Conservation (phyloP, 2,113 vertebrate species). For the Melanerpes aurifrons region DNA sequence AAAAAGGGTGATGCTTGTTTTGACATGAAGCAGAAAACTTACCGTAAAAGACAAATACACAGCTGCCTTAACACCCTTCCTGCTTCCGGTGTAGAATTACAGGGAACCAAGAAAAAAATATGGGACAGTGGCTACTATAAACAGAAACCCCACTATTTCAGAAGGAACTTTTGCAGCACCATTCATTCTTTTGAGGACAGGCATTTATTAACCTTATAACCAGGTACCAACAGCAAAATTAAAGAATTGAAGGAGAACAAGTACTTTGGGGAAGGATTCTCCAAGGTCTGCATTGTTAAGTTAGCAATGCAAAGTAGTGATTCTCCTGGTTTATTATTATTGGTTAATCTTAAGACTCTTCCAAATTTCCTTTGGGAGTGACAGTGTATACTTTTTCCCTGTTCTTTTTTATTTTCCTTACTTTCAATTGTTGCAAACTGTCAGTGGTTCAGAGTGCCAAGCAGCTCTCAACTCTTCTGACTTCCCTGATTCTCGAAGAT, state of each 20-base stretch:
- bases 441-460: neutral
- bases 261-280: neutral
- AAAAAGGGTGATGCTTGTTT: neutral
- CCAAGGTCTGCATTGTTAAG: neutral
- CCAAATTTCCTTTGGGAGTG: neutral
- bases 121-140: neutral
- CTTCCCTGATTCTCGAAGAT: too few species aligned
- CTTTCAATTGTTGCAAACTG: neutral
- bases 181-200: neutral
- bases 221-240: neutral
- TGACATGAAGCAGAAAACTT: neutral
- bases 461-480: too few species aligned
- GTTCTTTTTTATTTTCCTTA: neutral
- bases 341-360: neutral
- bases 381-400: neutral
- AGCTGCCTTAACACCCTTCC: neutral
- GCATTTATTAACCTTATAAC: neutral
- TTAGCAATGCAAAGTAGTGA: neutral
- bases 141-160: neutral
- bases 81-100: neutral
- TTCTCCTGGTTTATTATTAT: neutral
- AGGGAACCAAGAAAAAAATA: neutral
- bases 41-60: neutral
- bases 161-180: neutral
- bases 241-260: neutral